A percentile compares a stretch with the other conserved stretches of the same genome.
phyloP scores from a whole-genome alignment of 2,888 invertebrate species.

The Monopis laevigella region DNA sequence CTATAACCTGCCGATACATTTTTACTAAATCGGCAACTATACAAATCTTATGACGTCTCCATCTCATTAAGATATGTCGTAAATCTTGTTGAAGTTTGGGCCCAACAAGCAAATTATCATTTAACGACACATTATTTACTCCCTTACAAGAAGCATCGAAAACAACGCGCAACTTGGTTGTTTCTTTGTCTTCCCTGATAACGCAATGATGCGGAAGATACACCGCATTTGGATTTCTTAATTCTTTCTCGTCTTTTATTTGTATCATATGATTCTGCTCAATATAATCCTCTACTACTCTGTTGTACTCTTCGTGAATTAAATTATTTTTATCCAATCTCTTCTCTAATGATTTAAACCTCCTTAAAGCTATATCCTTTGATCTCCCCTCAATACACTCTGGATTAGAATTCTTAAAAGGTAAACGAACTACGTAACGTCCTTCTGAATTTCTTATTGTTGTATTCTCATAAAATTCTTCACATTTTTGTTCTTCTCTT shows the following conservation, averaged over 20 bases:
- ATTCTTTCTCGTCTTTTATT: background rate
- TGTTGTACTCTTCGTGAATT: slow-evolving; percentile 17
- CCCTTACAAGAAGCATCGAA: slow-evolving; percentile 16
- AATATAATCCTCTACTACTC: slow-evolving; percentile 18
- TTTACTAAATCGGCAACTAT: slow-evolving; percentile 22
- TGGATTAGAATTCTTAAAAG: slow-evolving; percentile 16
- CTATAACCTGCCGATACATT: slow-evolving; percentile 22
- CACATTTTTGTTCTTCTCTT: slow-evolving; percentile 16
- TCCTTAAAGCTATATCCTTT: slow-evolving; percentile 18
- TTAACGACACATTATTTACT: slow-evolving; percentile 11
- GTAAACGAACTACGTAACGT: slow-evolving; percentile 17
- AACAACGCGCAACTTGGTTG: slow-evolving; percentile 13
- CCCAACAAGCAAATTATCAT: slow-evolving; percentile 15
- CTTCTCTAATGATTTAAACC: slow-evolving; percentile 17
- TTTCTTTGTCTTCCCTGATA: slow-evolving; percentile 10
- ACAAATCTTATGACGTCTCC: slow-evolving; percentile 19
- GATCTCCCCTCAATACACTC: slow-evolving; percentile 17
- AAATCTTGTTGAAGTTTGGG: slow-evolving; percentile 18
- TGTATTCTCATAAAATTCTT: slow-evolving; percentile 18
- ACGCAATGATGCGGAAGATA: slow-evolving; percentile 15
- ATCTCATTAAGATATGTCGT: slow-evolving; percentile 21
- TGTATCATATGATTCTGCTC: slow-evolving; percentile 16
- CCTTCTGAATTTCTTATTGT: slow-evolving; percentile 18
- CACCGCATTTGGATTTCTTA: slow-evolving; percentile 7
- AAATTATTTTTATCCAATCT: slow-evolving; percentile 17